Evolutionary conservation across 1,140 invertebrate genomes (phyloP).

Genomic region (Mesaphorura yosii): DNA sequence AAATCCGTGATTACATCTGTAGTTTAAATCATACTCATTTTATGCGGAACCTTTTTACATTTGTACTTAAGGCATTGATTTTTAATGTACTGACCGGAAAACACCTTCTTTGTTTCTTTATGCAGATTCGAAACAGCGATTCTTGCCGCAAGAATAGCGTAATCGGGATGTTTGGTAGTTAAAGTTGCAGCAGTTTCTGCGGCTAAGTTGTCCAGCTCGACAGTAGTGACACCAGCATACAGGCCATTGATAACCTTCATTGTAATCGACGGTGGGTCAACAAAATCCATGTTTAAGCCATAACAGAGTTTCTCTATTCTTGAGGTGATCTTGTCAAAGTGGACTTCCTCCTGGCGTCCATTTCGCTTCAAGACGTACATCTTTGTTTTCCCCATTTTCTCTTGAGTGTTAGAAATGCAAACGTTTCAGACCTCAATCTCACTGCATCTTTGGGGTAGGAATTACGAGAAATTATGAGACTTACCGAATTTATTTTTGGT

Average conservation of each 20-base stretch:
- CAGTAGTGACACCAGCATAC: constrained; percentile 90
- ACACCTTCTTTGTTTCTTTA: constrained; percentile 86
- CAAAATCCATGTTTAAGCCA: constrained; percentile 87
- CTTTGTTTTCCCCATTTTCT: no score
- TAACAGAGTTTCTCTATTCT: constrained; percentile 91
- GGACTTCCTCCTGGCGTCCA: constrained; percentile 81
- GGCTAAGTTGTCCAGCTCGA: constrained; percentile 92
- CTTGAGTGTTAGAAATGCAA: not conserved
- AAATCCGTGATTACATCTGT: constrained; percentile 84
- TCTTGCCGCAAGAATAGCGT: constrained; percentile 86
- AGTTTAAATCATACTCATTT: constrained; percentile 33
- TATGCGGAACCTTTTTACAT: no score
- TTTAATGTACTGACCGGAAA: constrained; percentile 58
- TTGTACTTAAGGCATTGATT: constrained; percentile 5
- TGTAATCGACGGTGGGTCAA: constrained; percentile 79
- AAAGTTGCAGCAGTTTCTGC: constrained; percentile 92
- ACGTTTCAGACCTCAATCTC: no score
- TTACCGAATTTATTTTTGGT: no score
- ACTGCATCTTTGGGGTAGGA: not conserved
- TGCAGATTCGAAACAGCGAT: constrained; percentile 95
- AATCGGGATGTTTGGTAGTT: constrained; percentile 94
- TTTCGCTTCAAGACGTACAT: constrained; percentile 47
- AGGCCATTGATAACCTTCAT: constrained; percentile 83
- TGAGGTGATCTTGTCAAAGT: constrained; percentile 96
- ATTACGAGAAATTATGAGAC: no score